These are phyloP conservation scores for Podiceps cristatus DNA, from an alignment of 2,113 vertebrate genomes.

Conservation along the genomic window DNA sequence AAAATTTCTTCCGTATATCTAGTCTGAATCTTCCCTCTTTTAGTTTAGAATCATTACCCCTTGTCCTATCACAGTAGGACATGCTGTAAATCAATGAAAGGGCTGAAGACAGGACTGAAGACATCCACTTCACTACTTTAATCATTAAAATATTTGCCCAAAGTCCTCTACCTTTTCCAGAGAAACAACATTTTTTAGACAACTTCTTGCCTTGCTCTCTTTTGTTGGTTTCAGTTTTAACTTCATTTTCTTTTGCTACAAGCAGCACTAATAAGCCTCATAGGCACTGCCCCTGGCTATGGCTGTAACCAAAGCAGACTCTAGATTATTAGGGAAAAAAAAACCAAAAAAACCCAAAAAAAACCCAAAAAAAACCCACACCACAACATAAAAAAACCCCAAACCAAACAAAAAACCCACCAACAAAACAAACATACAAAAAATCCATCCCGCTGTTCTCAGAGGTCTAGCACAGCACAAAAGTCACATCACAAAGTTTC, in stretches of 20 bases:
- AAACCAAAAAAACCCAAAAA: too few relatives aligned
- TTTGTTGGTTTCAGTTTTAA: background rate
- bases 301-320: background rate
- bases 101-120: background rate
- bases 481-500: background rate
- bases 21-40: too few relatives aligned
- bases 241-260: background rate
- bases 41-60: too few relatives aligned
- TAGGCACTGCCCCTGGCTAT: background rate
- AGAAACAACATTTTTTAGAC: background rate
- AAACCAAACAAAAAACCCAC: background rate
- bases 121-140: background rate
- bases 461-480: background rate
- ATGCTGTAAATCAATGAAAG: background rate
- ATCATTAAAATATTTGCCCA: background rate
- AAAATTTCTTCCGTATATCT: too few relatives aligned
- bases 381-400: too few relatives aligned
- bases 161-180: background rate
- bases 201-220: background rate
- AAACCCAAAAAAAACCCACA: background rate
- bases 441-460: background rate
- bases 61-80: background rate
- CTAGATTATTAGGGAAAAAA: background rate
- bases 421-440: background rate
- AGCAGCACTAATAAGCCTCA: background rate